Conservation (phyloP, 1,140 invertebrate genomes). For the Drosophila sproati region DNA sequence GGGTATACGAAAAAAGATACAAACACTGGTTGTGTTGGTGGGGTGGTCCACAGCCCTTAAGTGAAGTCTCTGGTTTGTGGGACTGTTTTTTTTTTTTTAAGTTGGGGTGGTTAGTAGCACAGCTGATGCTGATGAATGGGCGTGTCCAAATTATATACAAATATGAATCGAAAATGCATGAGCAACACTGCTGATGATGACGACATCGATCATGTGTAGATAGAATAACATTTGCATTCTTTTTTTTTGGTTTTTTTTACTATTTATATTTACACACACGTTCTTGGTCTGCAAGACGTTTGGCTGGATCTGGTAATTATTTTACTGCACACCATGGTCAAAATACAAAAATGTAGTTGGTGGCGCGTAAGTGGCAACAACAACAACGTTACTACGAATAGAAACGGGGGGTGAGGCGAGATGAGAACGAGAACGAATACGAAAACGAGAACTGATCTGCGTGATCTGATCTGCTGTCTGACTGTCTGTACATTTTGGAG, state of each 20-base stretch:
- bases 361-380: constrained; percentile 49
- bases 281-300: constrained; percentile 74
- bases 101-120: constrained; percentile 63
- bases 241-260: constrained; percentile 28
- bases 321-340: constrained; percentile 48
- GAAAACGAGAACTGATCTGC: constrained; percentile 11
- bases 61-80: constrained; percentile 47
- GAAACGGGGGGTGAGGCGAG: constrained; percentile 54
- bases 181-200: constrained; percentile 53
- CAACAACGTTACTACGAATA: constrained; percentile 61
- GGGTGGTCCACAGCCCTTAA: neutral
- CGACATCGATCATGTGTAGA: constrained; percentile 56
- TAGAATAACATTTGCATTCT: constrained; percentile 18
- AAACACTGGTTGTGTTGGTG: constrained; percentile 21
- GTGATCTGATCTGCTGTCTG: constrained; percentile 46
- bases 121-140: constrained; percentile 51
- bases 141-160: constrained; percentile 64
- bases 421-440: constrained; percentile 4
- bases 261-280: constrained; percentile 44
- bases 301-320: constrained; percentile 7
- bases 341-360: constrained; percentile 43
- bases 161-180: constrained; percentile 28
- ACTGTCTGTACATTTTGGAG: constrained; percentile 73
- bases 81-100: constrained; percentile 27
- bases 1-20: constrained; percentile 25